phyloP scores from a whole-genome alignment of 2,797 vertebrate species.

The Brachyrhaphis roseni region DNA sequence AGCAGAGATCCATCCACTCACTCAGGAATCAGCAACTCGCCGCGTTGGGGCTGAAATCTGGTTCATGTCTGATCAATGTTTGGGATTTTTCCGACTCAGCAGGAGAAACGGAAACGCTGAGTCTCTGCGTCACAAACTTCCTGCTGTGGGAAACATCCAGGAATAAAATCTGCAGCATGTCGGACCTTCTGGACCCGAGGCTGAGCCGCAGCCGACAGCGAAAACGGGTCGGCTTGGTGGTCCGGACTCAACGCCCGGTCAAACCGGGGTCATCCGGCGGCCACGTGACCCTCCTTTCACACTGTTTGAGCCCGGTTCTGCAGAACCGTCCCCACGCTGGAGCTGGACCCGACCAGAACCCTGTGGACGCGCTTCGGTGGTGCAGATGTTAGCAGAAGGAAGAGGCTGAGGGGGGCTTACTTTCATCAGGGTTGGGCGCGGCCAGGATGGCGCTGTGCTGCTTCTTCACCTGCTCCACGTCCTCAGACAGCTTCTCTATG shows the following conservation, averaged over 20 bases:
- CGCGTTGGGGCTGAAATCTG: neutral
- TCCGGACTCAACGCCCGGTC: neutral
- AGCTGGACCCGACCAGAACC: neutral
- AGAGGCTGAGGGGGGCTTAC: slow-evolving; percentile 76
- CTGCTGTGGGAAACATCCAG: neutral
- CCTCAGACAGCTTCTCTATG: slow-evolving; percentile 94
- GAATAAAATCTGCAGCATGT: neutral
- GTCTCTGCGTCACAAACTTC: neutral
- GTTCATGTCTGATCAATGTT: neutral
- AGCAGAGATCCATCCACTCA: neutral
- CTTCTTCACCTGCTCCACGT: slow-evolving; percentile 95
- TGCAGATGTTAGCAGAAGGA: neutral
- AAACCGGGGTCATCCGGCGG: neutral
- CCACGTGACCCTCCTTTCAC: neutral
- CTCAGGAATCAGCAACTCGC: neutral
- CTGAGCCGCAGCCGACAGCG: neutral
- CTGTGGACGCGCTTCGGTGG: neutral
- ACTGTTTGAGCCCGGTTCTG: neutral
- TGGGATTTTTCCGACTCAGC: neutral
- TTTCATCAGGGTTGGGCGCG: slow-evolving; percentile 93
- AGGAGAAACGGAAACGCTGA: neutral
- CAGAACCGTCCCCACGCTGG: neutral
- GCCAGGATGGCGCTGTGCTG: slow-evolving; percentile 96
- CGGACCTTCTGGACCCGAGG: neutral
- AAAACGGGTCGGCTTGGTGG: neutral